Evolutionary conservation across 2,113 vertebrate genomes (phyloP).

Genomic region (Myrmecobius fasciatus): DNA sequence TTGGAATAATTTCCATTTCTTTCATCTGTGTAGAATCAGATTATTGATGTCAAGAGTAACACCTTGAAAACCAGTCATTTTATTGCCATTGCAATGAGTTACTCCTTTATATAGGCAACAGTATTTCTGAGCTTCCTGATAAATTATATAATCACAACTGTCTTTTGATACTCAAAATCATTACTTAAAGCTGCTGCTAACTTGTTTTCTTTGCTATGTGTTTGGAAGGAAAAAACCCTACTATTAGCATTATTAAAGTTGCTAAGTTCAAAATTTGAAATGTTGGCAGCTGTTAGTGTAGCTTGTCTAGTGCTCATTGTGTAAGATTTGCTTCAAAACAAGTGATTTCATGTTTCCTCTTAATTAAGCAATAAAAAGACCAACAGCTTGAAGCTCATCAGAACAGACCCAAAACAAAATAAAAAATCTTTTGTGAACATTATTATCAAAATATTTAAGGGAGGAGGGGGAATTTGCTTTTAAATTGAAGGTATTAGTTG

Average conservation of each 20-base stretch:
- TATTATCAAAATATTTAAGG: neutral
- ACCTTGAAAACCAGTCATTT: neutral
- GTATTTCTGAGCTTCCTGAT: neutral
- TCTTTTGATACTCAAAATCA: neutral
- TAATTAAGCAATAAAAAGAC: constrained; percentile 34
- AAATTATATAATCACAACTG: neutral
- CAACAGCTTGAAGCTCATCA: neutral
- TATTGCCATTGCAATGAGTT: constrained; percentile 4
- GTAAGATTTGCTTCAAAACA: neutral
- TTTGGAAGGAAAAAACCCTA: constrained; percentile 5
- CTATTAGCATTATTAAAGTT: neutral
- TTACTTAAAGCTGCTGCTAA: neutral
- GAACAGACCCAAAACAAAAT: neutral
- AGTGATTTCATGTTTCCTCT: constrained; percentile 8
- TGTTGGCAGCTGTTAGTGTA: neutral
- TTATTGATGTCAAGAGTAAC: neutral
- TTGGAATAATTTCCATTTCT: neutral
- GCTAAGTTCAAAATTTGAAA: constrained; percentile 9
- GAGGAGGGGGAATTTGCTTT: neutral
- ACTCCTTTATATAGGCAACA: neutral
- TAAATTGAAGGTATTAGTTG: constrained; percentile 7
- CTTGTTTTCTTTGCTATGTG: neutral
- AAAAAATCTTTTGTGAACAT: neutral
- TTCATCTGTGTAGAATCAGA: neutral
- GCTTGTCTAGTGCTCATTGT: neutral